Percentiles rank a stretch among this genome's conserved stretches.
Evolutionary conservation across 2,113 vertebrate species (phyloP).

Genomic region (Osmerus mordax): DNA sequence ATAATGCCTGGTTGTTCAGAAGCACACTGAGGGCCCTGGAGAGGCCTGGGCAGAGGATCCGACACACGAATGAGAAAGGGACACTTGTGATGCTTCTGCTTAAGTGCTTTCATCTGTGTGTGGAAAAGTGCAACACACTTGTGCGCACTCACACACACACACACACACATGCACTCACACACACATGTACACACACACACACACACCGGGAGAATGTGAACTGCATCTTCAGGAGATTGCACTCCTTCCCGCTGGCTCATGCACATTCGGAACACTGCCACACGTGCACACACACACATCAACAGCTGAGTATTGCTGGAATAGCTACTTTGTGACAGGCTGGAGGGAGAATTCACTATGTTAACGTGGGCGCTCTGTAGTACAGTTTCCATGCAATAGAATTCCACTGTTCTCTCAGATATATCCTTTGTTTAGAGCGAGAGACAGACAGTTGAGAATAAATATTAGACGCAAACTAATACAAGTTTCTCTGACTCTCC

Average conservation of each 20-base stretch:
- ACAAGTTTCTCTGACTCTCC: no score
- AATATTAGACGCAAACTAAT: background rate
- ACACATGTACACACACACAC: no score
- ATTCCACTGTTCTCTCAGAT: slow-evolving; percentile 8
- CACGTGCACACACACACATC: background rate
- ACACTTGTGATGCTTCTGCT: slow-evolving; percentile 6
- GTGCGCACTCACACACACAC: background rate
- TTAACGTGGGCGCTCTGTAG: no score
- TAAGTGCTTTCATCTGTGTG: slow-evolving; percentile 34
- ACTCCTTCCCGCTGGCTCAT: background rate
- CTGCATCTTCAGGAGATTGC: slow-evolving; percentile 11
- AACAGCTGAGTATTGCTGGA: background rate
- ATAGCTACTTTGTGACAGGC: slow-evolving; percentile 9
- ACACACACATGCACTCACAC: no score
- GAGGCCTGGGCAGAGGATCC: background rate
- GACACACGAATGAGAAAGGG: slow-evolving; percentile 2
- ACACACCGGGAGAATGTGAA: no score
- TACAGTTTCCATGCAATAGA: background rate
- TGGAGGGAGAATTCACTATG: background rate
- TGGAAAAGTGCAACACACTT: slow-evolving; percentile 11
- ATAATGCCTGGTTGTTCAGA: slow-evolving; percentile 24
- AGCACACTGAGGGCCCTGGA: slow-evolving; percentile 22
- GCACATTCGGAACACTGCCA: slow-evolving; percentile 12
- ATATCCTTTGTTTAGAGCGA: background rate
- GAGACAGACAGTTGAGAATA: background rate